Evolutionary conservation across 2,888 invertebrate genomes (phyloP).

Genomic region (Nephrocerus scutellatus): DNA sequence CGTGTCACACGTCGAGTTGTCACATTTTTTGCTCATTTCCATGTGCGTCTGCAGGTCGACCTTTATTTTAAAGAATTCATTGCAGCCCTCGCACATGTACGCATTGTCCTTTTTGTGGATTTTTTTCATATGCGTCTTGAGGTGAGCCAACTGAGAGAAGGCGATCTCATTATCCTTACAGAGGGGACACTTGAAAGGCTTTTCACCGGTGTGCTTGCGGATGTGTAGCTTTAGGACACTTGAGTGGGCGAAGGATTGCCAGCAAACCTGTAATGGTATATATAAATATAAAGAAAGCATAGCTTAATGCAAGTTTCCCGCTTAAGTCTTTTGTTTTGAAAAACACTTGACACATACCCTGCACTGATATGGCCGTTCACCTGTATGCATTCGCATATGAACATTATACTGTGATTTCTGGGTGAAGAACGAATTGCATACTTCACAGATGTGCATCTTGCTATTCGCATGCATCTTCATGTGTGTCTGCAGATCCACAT

Average conservation of each 20-base stretch:
- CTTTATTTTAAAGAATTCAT: conserved; percentile 69
- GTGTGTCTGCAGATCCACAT: conserved; percentile 69
- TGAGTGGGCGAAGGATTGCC: conserved; percentile 65
- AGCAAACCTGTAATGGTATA: conserved; percentile 34
- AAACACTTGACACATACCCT: conserved; percentile 59
- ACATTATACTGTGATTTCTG: conserved; percentile 79
- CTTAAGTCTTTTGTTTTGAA: conserved; percentile 10
- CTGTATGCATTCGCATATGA: conserved; percentile 77
- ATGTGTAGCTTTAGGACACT: conserved; percentile 79
- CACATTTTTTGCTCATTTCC: conserved; percentile 46
- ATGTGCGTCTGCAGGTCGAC: conserved; percentile 62
- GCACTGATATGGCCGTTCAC: conserved; percentile 75
- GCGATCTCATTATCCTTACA: conserved; percentile 58
- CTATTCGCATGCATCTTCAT: conserved; percentile 69
- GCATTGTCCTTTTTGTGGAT: conserved; percentile 74
- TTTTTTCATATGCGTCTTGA: conserved; percentile 81
- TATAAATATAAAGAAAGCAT: not conserved
- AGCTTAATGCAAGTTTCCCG: not conserved
- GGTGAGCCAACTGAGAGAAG: conserved; percentile 76
- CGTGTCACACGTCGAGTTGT: conserved; percentile 11
- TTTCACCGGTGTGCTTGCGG: conserved; percentile 76
- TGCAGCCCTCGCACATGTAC: conserved; percentile 68
- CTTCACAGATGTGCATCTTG: conserved; percentile 69
- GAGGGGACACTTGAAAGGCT: conserved; percentile 67
- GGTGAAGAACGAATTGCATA: conserved; percentile 72